Percentiles rank a stretch among this genome's conserved stretches.
These are phyloP conservation scores for Operophtera brumata DNA, from an alignment of 2,888 invertebrate species.

Conservation along the genomic window DNA sequence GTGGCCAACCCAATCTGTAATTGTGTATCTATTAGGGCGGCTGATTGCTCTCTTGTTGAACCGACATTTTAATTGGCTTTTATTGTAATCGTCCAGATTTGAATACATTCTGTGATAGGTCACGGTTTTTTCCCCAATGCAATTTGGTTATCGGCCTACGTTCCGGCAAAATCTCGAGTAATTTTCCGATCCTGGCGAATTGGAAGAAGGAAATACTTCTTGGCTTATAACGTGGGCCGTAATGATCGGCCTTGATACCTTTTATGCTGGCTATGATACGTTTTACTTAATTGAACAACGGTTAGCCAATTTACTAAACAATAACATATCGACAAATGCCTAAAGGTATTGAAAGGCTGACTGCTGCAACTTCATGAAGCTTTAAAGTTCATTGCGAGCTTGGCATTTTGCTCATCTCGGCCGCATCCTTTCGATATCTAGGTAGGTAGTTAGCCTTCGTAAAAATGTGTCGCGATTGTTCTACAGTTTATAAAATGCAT, in stretches of 20 bases:
- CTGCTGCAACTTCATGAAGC: constrained; percentile 31
- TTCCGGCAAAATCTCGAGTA: constrained; percentile 16
- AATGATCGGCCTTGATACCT: constrained; percentile 52
- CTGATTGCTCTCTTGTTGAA: constrained; percentile 31
- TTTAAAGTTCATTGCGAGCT: constrained; percentile 59
- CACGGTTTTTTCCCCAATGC: constrained; percentile 38
- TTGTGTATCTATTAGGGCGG: constrained; percentile 41
- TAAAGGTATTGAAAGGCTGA: constrained; percentile 28
- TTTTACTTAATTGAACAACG: constrained; percentile 47
- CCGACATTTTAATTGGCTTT: constrained; percentile 59
- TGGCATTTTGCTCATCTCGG: constrained; percentile 70
- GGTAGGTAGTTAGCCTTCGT: constrained; percentile 65
- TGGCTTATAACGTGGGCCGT: constrained; percentile 48
- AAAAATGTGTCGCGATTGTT: constrained; percentile 61
- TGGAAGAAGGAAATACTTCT: constrained; percentile 38
- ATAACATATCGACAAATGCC: constrained; percentile 36
- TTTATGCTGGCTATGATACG: constrained; percentile 42
- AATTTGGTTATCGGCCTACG: constrained; percentile 21
- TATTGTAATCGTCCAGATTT: constrained; percentile 47
- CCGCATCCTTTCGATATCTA: constrained; percentile 67
- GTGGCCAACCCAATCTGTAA: constrained; percentile 44
- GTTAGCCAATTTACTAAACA: constrained; percentile 53
- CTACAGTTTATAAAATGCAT: constrained; percentile 37
- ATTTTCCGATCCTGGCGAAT: constrained; percentile 19
- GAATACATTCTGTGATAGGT: constrained; percentile 49